These are phyloP conservation scores for Numida meleagris DNA, from an alignment of 2,113 vertebrate genomes.

Conservation along the genomic window DNA sequence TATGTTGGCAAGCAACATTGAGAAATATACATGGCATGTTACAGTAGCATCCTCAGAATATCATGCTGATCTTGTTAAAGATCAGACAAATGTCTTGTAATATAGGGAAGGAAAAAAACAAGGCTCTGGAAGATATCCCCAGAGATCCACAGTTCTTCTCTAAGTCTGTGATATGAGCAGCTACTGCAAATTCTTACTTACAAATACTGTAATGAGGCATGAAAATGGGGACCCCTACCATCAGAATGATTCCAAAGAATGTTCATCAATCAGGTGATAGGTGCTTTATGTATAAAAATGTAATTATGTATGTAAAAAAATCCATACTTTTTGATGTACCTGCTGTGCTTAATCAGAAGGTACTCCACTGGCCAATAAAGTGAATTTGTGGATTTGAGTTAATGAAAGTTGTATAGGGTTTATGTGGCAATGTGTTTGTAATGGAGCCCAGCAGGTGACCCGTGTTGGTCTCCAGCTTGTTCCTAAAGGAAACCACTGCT, in stretches of 20 bases:
- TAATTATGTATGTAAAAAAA: no score
- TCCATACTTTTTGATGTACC: accelerated
- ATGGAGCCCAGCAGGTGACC: not conserved
- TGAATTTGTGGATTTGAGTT: not conserved
- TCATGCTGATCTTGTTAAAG: not conserved
- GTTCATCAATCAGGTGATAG: no score
- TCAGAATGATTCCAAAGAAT: no score
- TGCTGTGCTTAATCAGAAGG: not conserved
- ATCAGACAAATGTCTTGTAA: no score
- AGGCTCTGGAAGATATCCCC: not conserved
- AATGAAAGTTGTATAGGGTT: not conserved
- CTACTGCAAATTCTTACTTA: not conserved
- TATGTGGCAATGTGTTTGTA: not conserved
- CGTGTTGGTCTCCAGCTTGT: not conserved
- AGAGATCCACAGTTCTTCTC: not conserved
- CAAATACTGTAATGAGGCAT: not conserved
- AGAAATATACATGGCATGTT: not conserved
- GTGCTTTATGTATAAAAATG: no score
- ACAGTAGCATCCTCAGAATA: not conserved
- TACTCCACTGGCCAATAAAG: not conserved
- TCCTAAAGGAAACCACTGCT: not conserved
- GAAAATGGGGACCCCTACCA: not conserved
- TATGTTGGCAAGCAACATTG: not conserved
- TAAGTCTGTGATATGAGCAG: not conserved
- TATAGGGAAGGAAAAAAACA: not conserved